These are phyloP conservation scores for Corythornis leucogaster DNA, from an alignment of 2,797 vertebrate genomes.

Conservation along the genomic window DNA sequence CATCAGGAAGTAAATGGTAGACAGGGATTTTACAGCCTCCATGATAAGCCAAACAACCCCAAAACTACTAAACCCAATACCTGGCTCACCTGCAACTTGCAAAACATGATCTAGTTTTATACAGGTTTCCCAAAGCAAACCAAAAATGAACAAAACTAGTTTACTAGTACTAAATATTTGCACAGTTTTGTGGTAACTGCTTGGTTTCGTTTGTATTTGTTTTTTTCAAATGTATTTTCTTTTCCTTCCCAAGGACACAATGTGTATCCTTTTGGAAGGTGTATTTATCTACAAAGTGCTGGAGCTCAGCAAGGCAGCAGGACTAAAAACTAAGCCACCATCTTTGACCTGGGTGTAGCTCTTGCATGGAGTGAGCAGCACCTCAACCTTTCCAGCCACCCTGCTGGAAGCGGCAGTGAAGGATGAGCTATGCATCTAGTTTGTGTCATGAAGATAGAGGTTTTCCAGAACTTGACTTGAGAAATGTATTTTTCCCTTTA, in stretches of 20 bases:
- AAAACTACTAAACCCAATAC: not conserved
- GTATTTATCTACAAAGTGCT: not conserved
- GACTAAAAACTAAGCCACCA: not conserved
- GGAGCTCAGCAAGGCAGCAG: not conserved
- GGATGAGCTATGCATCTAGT: not conserved
- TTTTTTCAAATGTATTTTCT: not conserved
- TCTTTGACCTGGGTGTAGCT: not conserved
- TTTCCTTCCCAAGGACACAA: not conserved
- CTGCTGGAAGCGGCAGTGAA: not conserved
- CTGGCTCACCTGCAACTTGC: not conserved
- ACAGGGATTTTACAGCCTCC: constrained; percentile 20
- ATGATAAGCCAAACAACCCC: not conserved
- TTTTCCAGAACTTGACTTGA: not conserved
- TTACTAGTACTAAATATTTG: not conserved
- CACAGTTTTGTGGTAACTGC: not conserved
- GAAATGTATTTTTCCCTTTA: not conserved
- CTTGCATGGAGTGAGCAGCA: not conserved
- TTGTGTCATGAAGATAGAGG: not conserved
- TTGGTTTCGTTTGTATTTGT: not conserved
- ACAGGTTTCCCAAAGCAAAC: not conserved
- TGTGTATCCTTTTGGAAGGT: not conserved
- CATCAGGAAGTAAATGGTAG: constrained; percentile 50
- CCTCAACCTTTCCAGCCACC: not conserved
- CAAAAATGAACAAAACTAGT: not conserved
- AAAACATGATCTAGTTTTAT: not conserved